These are phyloP conservation scores for Aythya baeri DNA, from an alignment of 2,113 vertebrate species.

Conservation along the genomic window DNA sequence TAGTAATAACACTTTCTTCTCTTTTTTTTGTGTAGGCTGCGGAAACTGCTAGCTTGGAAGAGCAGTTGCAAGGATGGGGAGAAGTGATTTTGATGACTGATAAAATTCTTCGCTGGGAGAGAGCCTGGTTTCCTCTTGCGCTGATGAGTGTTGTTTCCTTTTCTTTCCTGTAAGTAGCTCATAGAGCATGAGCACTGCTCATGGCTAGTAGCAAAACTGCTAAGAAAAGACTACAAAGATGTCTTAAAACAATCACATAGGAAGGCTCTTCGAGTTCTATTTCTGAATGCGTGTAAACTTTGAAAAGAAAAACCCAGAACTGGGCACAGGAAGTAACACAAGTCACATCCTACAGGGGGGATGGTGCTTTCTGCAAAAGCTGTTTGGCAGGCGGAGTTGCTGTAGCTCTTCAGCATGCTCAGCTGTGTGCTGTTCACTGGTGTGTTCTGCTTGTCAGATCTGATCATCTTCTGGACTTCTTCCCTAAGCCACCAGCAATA, in stretches of 20 bases:
- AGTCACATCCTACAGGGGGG: background rate
- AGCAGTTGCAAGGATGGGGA: slow-evolving; percentile 96
- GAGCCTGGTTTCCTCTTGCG: slow-evolving; percentile 91
- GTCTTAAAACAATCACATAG: background rate
- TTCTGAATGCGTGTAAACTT: background rate
- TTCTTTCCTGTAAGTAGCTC: slow-evolving; percentile 90
- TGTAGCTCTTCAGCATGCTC: background rate
- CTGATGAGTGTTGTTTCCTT: slow-evolving; percentile 84
- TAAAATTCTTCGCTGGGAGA: slow-evolving; percentile 93
- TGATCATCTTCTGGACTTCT: background rate
- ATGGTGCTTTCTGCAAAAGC: background rate
- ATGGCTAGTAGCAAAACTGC: background rate
- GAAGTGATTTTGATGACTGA: slow-evolving; percentile 94
- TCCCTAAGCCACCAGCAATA: background rate
- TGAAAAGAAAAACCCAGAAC: background rate
- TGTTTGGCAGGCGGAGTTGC: background rate
- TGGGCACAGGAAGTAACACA: background rate
- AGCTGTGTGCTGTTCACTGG: background rate
- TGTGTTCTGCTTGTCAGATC: background rate
- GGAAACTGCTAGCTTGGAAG: slow-evolving; percentile 93
- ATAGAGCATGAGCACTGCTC: background rate
- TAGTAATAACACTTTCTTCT: background rate
- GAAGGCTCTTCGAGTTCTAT: background rate
- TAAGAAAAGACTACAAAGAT: background rate
- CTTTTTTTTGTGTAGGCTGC: slow-evolving; percentile 78